A percentile compares a stretch with the other conserved stretches of the same genome.
Evolutionary conservation across 2,888 invertebrate species (phyloP).

Genomic region (Harmothoe impar): DNA sequence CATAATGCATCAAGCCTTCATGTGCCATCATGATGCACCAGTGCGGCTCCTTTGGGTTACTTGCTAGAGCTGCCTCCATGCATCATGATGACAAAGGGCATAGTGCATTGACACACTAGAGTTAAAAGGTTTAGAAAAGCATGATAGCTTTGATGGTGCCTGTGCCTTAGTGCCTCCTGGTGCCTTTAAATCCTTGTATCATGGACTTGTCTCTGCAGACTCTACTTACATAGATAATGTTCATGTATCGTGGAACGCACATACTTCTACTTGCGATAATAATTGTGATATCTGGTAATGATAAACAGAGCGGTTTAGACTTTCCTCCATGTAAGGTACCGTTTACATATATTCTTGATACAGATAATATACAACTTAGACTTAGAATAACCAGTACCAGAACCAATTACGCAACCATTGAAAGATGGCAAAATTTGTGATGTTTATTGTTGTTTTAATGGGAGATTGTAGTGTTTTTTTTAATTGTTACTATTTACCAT

Average conservation of each 20-base stretch:
- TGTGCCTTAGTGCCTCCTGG: too few species aligned
- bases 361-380: background rate
- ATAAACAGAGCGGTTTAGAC: background rate
- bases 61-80: too few species aligned
- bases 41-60: too few species aligned
- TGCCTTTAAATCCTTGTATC: too few species aligned
- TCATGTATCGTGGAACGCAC: background rate
- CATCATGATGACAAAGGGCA: too few species aligned
- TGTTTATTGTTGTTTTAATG: slow-evolving; percentile 6
- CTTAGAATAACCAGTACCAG: background rate
- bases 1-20: too few species aligned
- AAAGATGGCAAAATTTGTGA: background rate
- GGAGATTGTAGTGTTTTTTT: background rate
- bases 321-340: background rate
- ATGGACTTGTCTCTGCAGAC: too few species aligned
- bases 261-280: background rate
- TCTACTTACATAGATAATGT: background rate
- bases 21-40: too few species aligned
- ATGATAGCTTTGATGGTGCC: too few species aligned
- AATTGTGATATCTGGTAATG: background rate
- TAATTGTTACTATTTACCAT: background rate
- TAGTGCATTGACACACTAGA: too few species aligned
- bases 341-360: background rate
- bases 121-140: too few species aligned
- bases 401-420: slow-evolving; percentile 24